phyloP scores from a whole-genome alignment of 2,797 vertebrate species.

The Aulostomus chinensis region DNA sequence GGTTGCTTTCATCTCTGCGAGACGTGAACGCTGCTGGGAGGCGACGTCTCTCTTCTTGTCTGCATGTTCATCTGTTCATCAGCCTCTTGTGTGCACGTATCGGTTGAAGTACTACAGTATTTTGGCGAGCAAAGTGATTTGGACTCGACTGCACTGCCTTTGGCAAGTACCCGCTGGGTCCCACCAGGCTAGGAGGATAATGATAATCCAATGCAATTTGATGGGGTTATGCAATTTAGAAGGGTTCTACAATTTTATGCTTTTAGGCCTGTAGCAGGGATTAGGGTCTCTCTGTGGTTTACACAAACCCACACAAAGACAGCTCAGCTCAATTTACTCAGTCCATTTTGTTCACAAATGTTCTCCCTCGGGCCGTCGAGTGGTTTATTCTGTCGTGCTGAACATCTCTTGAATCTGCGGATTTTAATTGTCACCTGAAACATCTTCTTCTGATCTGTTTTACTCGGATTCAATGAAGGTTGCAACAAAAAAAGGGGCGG shows the following conservation, averaged over 20 bases:
- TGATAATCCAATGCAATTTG: slow-evolving; percentile 53
- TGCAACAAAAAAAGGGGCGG: no score
- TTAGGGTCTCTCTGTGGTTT: slow-evolving; percentile 43
- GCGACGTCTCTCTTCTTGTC: slow-evolving; percentile 14
- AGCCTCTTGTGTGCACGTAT: no score
- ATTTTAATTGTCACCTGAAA: no score
- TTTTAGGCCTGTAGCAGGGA: slow-evolving; percentile 43
- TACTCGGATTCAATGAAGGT: no score
- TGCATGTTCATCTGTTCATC: slow-evolving; percentile 34
- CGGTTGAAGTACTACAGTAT: no score
- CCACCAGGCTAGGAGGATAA: slow-evolving; percentile 47
- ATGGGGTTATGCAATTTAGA: slow-evolving; percentile 48
- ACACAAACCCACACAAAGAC: not conserved
- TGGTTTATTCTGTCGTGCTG: not conserved
- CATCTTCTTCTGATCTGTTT: no score
- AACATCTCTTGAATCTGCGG: no score
- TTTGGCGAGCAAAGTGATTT: slow-evolving; percentile 32
- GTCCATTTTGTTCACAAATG: slow-evolving; percentile 23
- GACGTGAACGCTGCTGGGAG: no score
- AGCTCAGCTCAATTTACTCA: slow-evolving; percentile 9
- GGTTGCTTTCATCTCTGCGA: no score
- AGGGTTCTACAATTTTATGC: slow-evolving; percentile 39
- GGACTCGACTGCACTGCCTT: slow-evolving; percentile 23
- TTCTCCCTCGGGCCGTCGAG: slow-evolving; percentile 1
- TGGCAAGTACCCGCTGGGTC: slow-evolving; percentile 26